These are phyloP conservation scores for Lethrus apterus DNA, from an alignment of 1,140 invertebrate species.

Conservation along the genomic window DNA sequence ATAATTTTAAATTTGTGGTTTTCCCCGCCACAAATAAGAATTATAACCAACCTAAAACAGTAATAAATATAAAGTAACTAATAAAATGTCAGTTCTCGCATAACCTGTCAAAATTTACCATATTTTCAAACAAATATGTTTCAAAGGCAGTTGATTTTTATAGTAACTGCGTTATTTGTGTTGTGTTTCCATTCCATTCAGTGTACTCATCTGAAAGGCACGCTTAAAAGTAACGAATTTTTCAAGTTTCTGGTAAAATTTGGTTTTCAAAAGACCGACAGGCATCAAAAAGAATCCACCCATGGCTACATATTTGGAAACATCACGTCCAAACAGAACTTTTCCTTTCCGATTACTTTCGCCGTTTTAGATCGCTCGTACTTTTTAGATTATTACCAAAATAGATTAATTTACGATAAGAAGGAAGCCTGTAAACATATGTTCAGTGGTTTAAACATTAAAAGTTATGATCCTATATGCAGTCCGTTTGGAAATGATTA, in stretches of 20 bases:
- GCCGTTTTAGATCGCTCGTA: constrained; percentile 79
- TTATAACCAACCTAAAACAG: too few species aligned
- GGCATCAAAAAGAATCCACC: constrained; percentile 68
- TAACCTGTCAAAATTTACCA: constrained; percentile 23
- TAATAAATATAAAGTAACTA: too few species aligned
- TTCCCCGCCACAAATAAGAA: too few species aligned
- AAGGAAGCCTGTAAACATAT: constrained; percentile 68
- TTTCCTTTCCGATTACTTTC: constrained; percentile 66
- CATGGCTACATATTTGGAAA: constrained; percentile 95
- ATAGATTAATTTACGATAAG: constrained; percentile 54
- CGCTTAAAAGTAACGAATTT: constrained; percentile 65
- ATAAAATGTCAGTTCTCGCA: neutral
- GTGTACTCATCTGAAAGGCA: constrained; percentile 53
- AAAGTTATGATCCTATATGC: constrained; percentile 80
- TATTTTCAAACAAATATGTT: constrained; percentile 32
- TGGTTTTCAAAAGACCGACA: constrained; percentile 93
- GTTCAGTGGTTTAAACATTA: constrained; percentile 75
- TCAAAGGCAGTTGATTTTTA: constrained; percentile 24
- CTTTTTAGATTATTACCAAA: constrained; percentile 85
- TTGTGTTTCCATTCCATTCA: constrained; percentile 23
- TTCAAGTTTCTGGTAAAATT: constrained; percentile 92
- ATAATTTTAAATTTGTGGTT: too few species aligned
- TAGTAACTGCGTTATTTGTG: constrained; percentile 22
- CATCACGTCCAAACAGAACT: constrained; percentile 64
- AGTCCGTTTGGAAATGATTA: constrained; percentile 71